Base-by-base conservation (phyloP, 2,797 vertebrate genomes). In the Syngnathus acus region DNA sequence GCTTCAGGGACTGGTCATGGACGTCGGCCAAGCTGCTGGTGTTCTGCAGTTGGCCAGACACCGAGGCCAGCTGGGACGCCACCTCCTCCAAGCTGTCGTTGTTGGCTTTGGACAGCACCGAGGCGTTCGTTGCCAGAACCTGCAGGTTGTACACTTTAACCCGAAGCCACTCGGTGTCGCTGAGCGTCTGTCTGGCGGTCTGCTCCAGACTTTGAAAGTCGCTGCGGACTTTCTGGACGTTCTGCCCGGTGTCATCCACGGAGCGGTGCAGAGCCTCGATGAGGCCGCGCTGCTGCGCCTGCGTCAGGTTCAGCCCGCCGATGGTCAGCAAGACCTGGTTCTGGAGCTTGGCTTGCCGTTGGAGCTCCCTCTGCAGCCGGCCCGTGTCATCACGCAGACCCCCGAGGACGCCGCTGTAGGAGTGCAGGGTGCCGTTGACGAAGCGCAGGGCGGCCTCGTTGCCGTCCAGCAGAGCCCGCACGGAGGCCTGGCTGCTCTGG, bases 171-270 rank as follows among this genome's bases (percentile, higher is more conserved):
- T 95, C 92, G 0, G 91, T 86, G 48, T 97, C 95, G 43, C 95
- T 93, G 53, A 84, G 90, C 0, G 94, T 91, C 86, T 97, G 95
- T 66, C 93, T 84, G n/a, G 93, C 82, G 50, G 89, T 90, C 79
- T 96, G 95, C 76, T 95, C 95, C 32, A 98, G 86, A 75, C 87
- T 92, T 77, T 95, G 94, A 76, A 94, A 94, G 80, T 98, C 94
- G 21, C 87, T 93, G 77, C 91, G 95, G 74, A 95, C 92, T 80
- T 89, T 92, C 79, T 95, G 91, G 72, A 96, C 93, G 54, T 93
- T 92, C 42, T 93, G 92, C 77, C 91, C 93, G 14, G 93, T 93
- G 79, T 94, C 93, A 48, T 96, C 96, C 77, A 97, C 88, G 0
- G 94, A 94, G 57, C 85, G 94, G 85, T 98, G 95, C 82, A 99